These are phyloP conservation scores for Drosophila mimetica DNA, from an alignment of 2,888 invertebrate species.

Conservation along the genomic window DNA sequence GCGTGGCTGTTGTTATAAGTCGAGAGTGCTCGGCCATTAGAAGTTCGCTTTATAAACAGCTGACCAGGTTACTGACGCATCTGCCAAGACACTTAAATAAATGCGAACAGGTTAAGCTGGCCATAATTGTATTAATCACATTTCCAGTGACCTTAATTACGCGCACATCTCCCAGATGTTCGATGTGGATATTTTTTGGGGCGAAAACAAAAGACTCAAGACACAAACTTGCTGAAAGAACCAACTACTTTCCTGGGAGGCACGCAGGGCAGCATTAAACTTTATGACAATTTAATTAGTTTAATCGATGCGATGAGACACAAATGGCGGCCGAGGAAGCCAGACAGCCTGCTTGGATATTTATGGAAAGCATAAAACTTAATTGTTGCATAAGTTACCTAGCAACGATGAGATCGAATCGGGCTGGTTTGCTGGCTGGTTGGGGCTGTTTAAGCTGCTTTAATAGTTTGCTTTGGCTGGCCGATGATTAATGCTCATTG, in stretches of 20 bases:
- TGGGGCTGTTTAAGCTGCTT: conserved; percentile 50
- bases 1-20: neutral
- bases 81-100: conserved; percentile 27
- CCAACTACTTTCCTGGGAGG: conserved; percentile 8
- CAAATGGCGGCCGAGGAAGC: conserved; percentile 2
- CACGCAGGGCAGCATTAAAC: conserved; percentile 29
- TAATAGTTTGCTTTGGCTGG: conserved; percentile 52
- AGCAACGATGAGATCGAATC: conserved; percentile 23
- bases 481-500: conserved; percentile 66
- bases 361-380: conserved; percentile 75
- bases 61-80: conserved; percentile 47
- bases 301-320: conserved; percentile 66
- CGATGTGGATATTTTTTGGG: neutral
- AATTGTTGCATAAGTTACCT: conserved; percentile 74
- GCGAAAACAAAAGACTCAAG: conserved; percentile 36
- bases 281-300: conserved; percentile 76
- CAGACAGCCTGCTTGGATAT: conserved; percentile 55
- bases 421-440: conserved; percentile 2
- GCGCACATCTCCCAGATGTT: conserved; percentile 23
- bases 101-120: conserved; percentile 32
- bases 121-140: conserved; percentile 24
- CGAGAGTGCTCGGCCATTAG: conserved; percentile 35
- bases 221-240: conserved; percentile 30
- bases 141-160: conserved; percentile 50
- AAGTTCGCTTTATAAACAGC: conserved; percentile 25